Percentiles rank a stretch among this genome's conserved stretches.
Evolutionary conservation across 2,888 invertebrate species (phyloP).

Genomic region (Melangyna quadrimaculata): DNA sequence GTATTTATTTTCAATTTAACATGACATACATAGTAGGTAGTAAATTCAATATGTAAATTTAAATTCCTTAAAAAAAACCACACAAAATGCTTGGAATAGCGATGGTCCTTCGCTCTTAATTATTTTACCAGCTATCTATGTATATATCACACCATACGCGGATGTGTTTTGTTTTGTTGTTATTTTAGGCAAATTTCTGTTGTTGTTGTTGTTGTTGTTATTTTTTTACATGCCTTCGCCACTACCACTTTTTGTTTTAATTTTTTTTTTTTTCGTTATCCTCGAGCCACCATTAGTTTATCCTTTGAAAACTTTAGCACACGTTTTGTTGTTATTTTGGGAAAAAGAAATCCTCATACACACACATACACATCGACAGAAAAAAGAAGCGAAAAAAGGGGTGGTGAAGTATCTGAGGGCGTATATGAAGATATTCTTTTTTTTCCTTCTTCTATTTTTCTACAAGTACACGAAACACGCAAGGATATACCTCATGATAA

Average conservation of each 20-base stretch:
- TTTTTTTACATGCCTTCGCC: constrained; percentile 13
- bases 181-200: constrained; percentile 27
- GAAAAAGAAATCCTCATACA: constrained; percentile 46
- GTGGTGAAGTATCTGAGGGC: constrained; percentile 56
- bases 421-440: constrained; percentile 38
- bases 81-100: background rate
- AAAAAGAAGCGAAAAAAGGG: constrained; percentile 35
- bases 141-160: too few species aligned
- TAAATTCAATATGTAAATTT: constrained; percentile 14
- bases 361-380: constrained; percentile 1
- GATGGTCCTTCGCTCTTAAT: constrained; percentile 11
- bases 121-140: constrained; percentile 2
- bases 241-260: constrained; percentile 35
- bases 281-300: constrained; percentile 35
- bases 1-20: constrained; percentile 19
- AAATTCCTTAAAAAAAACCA: constrained; percentile 7
- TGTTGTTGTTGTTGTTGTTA: constrained; percentile 39
- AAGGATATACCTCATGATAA: constrained; percentile 38
- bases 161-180: constrained; percentile 36
- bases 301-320: constrained; percentile 48
- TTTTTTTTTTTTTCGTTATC: constrained; percentile 10
- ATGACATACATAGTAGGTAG: constrained; percentile 10
- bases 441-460: constrained; percentile 20
- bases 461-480: constrained; percentile 63
- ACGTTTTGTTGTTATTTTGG: constrained; percentile 68